Percentiles rank a stretch among this genome's conserved stretches.
Evolutionary conservation across 2,888 invertebrate species (phyloP).

Genomic region (Brachypalpus laphriformis): DNA sequence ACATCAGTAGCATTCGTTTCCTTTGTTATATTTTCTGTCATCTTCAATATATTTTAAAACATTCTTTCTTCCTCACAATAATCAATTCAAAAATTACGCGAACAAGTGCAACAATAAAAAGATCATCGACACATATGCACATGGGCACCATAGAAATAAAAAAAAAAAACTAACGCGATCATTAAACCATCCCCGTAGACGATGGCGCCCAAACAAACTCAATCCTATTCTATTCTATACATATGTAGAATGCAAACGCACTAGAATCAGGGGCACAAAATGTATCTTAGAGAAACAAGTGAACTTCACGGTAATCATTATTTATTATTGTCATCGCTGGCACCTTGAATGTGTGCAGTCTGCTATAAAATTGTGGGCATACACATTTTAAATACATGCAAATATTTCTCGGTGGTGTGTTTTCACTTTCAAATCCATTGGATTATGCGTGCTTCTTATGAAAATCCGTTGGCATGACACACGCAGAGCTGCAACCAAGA

Average conservation of each 20-base stretch:
- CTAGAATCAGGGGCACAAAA: not conserved
- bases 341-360: not conserved
- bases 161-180: not conserved
- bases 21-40: not conserved
- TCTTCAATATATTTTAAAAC: not conserved
- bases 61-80: not conserved
- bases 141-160: not conserved
- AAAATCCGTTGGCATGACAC: not conserved
- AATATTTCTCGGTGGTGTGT: not conserved
- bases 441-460: not conserved
- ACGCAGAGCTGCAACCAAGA: not conserved
- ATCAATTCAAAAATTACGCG: not conserved
- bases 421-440: conserved; percentile 7
- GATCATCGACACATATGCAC: not conserved
- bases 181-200: not conserved
- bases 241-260: not conserved
- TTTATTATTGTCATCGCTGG: not conserved
- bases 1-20: not conserved
- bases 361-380: not conserved
- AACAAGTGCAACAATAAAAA: not conserved
- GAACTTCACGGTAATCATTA: not conserved
- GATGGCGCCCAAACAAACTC: no score
- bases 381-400: not conserved
- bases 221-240: no score
- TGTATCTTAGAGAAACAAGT: not conserved